These are phyloP conservation scores for Orchesellides sinensis DNA, from an alignment of 2,888 invertebrate species.

Conservation along the genomic window DNA sequence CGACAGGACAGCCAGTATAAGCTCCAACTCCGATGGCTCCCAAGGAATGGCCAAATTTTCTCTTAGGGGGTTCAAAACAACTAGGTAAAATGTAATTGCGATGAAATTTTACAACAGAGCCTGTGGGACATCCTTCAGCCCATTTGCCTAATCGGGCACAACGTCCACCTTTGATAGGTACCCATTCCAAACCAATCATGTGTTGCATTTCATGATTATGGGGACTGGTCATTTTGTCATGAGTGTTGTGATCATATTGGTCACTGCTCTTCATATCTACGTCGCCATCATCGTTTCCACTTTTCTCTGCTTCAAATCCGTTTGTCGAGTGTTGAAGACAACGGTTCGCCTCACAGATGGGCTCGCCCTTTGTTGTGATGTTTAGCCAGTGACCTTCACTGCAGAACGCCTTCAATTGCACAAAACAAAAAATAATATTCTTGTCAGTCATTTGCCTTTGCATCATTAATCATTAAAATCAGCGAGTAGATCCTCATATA, in stretches of 20 bases:
- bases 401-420: constrained; percentile 56
- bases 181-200: constrained; percentile 15
- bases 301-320: constrained; percentile 23
- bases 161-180: constrained; percentile 58
- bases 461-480: constrained; percentile 27
- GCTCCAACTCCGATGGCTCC: constrained; percentile 57
- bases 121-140: constrained; percentile 49
- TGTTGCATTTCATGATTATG: constrained; percentile 7
- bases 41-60: not conserved
- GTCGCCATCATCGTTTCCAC: constrained; percentile 39
- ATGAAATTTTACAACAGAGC: constrained; percentile 48
- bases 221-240: constrained; percentile 30
- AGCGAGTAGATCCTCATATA: too few relatives aligned
- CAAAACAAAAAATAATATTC: constrained; percentile 5
- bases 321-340: constrained; percentile 43
- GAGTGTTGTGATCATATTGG: constrained; percentile 28
- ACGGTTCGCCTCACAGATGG: constrained; percentile 41
- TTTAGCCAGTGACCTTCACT: constrained; percentile 53
- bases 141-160: constrained; percentile 47
- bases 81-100: constrained; percentile 38
- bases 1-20: constrained; percentile 35
- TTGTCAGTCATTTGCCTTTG: constrained; percentile 16
- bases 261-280: constrained; percentile 45
- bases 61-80: constrained; percentile 39
- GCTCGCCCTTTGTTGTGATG: constrained; percentile 30